Percentiles rank a stretch among this genome's conserved stretches.
These are phyloP conservation scores for Spheniscus mendiculus DNA, from an alignment of 2,113 vertebrate species.

Conservation along the genomic window DNA sequence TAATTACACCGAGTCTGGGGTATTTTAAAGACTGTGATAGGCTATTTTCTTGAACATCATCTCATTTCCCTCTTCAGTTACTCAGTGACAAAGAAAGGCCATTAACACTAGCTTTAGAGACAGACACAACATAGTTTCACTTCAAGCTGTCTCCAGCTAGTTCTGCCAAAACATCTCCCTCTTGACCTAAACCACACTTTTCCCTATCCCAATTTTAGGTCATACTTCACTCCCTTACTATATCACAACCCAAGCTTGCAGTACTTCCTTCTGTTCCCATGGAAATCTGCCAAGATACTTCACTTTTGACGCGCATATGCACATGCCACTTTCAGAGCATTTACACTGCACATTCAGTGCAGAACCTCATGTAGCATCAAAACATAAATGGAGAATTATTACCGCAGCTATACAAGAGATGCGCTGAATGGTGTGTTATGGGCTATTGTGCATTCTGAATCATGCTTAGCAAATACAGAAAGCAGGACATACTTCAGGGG, in stretches of 20 bases:
- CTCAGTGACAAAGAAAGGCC: neutral
- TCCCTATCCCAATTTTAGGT: neutral
- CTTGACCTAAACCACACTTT: neutral
- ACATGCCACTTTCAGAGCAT: neutral
- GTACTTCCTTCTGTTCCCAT: neutral
- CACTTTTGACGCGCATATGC: neutral
- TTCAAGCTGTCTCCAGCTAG: neutral
- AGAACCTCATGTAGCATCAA: neutral
- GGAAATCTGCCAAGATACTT: neutral
- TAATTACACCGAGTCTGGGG: neutral
- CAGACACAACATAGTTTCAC: neutral
- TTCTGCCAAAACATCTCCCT: neutral
- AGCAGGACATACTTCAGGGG: slow-evolving; percentile 81
- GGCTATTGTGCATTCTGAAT: neutral
- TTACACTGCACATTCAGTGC: accelerated
- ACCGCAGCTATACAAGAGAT: neutral
- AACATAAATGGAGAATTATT: neutral
- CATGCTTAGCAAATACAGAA: neutral
- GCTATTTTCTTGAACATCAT: neutral
- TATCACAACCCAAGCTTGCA: neutral
- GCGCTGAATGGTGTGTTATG: neutral
- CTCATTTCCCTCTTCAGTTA: neutral
- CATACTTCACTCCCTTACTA: neutral
- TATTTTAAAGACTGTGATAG: neutral
- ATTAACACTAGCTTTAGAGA: neutral